Evolutionary conservation across 2,888 invertebrate species (phyloP), one percentile per base, ranked within the genome.

Genomic region (Tenthredo distinguenda): DNA sequence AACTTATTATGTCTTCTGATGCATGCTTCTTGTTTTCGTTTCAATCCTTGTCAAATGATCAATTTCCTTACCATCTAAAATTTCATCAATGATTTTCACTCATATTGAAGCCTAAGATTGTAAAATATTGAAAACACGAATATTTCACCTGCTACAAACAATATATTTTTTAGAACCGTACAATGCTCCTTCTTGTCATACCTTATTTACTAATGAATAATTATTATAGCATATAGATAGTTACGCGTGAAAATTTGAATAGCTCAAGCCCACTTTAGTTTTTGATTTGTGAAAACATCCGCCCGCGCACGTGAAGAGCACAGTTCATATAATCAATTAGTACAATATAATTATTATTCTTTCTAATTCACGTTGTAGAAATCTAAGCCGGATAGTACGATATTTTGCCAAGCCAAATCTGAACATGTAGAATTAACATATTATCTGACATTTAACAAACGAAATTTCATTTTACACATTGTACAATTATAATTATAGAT

Each of bases 91-190:
- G 21, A 62, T 62, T 26, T 62, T 26, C 3, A 26, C 26, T 1
- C 10, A 62, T 26, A 26, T 62, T 4, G 0, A 26, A 26, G 4
- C 26, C 9, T 62, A 1, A 62, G 26, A 62, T 62, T 26, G 62
- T 62, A 62, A 62, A 62, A 62, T 62, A 26, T 26, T 62, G 3
- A 0, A 62, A 68, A 68, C 31, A 34, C 18, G 0, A 34, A 68
- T 68, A 40, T 68, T 68, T 31, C 68, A 83, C 71, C 83, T 68
- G 43, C 83, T 83, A 71, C 68, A 71, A 83, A 83, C 68, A 83
- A 83, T 83, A 83, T 83, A 83, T 83, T 83, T 71, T 34, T 34
- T 68, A 83, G 34, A 68, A 31, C 68, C 68, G 43, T 83, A 71
- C 68, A 83, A 50, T 81, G 40, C 58, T 81, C 37, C 58, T 40